A percentile compares a stretch with the other conserved stretches of the same genome.
Conservation (phyloP, 2,888 invertebrate genomes). For the Baronia brevicornis region DNA sequence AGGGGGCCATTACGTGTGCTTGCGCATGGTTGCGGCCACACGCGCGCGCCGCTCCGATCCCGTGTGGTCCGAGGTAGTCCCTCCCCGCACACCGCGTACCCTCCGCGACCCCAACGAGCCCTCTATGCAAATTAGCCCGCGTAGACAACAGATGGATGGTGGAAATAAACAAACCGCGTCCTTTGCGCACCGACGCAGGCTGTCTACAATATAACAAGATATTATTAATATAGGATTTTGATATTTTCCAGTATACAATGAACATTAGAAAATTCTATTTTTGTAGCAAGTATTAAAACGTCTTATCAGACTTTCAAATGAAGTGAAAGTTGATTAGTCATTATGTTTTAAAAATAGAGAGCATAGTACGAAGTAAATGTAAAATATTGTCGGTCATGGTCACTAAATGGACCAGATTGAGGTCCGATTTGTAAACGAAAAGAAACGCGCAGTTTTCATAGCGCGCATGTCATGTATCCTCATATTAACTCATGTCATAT, state of each 20-base stretch:
- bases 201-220: slow-evolving; percentile 1
- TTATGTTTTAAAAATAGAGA: no score
- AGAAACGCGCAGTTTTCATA: slow-evolving; percentile 23
- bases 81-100: slow-evolving; percentile 31
- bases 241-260: no score
- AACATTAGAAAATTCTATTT: no score
- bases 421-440: slow-evolving; percentile 39
- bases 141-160: slow-evolving; percentile 75
- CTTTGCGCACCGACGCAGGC: slow-evolving; percentile 43
- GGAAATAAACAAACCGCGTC: slow-evolving; percentile 71
- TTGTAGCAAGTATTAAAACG: no score
- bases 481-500: no score
- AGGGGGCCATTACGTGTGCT: slow-evolving; percentile 41
- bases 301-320: no score
- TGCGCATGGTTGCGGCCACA: slow-evolving; percentile 73
- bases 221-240: not conserved
- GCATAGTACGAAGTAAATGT: slow-evolving; percentile 1
- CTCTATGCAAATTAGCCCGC: slow-evolving; percentile 75
- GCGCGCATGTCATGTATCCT: no score
- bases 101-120: slow-evolving; percentile 32
- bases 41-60: slow-evolving; percentile 71
- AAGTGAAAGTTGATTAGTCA: no score
- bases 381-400: slow-evolving; percentile 36
- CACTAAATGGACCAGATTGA: slow-evolving; percentile 30
- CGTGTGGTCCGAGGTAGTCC: slow-evolving; percentile 67